Percentiles rank a stretch among this genome's conserved stretches.
These are phyloP conservation scores for Panurus biarmicus DNA, from an alignment of 2,113 vertebrate species.

Conservation along the genomic window DNA sequence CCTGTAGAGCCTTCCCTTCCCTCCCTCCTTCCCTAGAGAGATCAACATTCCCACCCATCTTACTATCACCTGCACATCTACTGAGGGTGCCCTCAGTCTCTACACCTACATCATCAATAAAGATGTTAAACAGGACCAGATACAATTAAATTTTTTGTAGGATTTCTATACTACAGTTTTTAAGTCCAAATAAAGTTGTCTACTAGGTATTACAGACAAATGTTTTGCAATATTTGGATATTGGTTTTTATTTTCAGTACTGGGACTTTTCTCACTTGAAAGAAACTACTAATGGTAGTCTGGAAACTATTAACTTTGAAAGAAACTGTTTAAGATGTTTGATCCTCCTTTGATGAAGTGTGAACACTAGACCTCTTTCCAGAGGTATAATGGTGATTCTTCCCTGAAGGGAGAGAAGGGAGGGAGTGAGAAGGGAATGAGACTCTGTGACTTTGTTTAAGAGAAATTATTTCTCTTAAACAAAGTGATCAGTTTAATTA, in stretches of 20 bases:
- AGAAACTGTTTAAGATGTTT: slow-evolving; percentile 57
- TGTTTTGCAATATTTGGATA: not conserved
- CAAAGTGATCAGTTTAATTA: slow-evolving; percentile 36
- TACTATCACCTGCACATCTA: not conserved
- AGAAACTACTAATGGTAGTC: slow-evolving; percentile 45
- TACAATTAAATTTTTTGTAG: not conserved
- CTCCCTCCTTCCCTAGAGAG: rapidly evolving
- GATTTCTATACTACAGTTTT: not conserved
- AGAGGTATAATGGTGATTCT: slow-evolving; percentile 17
- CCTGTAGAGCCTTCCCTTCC: not conserved
- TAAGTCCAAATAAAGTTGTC: not conserved
- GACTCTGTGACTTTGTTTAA: slow-evolving; percentile 17
- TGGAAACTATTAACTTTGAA: slow-evolving; percentile 65
- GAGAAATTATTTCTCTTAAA: slow-evolving; percentile 30
- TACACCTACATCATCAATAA: rapidly evolving
- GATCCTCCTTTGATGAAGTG: slow-evolving; percentile 67
- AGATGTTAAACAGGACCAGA: rapidly evolving
- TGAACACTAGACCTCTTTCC: slow-evolving; percentile 53
- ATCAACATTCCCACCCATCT: not conserved
- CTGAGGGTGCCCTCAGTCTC: not conserved
- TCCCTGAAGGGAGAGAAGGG: not conserved
- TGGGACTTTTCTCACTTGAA: slow-evolving; percentile 22
- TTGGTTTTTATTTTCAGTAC: slow-evolving; percentile 34
- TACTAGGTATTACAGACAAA: slow-evolving; percentile 1
- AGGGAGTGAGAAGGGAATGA: not conserved